A percentile compares a stretch with the other conserved stretches of the same genome.
Evolutionary conservation across 30 jellyfish, hydroid and myxozoan genomes (phyloP).

Genomic region (Aurelia coerulea): DNA sequence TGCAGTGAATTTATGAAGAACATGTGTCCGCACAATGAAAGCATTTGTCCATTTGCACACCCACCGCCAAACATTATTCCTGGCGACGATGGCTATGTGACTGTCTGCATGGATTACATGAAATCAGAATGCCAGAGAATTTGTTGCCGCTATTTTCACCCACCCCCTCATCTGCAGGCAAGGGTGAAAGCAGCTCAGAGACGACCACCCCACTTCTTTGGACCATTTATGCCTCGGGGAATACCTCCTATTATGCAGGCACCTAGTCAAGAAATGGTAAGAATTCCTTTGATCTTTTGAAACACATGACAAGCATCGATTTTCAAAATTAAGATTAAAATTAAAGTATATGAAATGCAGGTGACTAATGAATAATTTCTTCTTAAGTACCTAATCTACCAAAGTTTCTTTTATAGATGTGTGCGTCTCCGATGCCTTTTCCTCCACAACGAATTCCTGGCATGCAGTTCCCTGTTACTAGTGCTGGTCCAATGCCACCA

Average conservation of each 20-base stretch:
- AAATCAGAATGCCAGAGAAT: conserved; percentile 70
- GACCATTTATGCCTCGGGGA: conserved; percentile 16
- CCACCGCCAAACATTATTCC: conserved; percentile 61
- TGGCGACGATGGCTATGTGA: conserved; percentile 67
- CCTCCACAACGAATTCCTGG: too few species aligned
- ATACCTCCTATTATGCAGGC: conserved; percentile 33
- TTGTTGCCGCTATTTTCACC: conserved; percentile 72
- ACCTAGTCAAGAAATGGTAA: not conserved
- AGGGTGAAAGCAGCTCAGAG: conserved; percentile 74
- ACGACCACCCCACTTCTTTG: conserved; percentile 62
- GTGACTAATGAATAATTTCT: too few species aligned
- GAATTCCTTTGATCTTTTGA: too few species aligned
- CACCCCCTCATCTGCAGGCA: conserved; percentile 73
- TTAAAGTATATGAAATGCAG: too few species aligned
- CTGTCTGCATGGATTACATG: conserved; percentile 84
- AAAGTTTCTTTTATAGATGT: too few species aligned
- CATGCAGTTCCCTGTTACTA: conserved; percentile 39
- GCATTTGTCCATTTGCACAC: conserved; percentile 65
- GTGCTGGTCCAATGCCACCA: conserved; percentile 52
- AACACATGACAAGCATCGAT: too few species aligned
- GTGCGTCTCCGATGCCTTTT: too few species aligned
- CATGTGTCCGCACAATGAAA: conserved; percentile 48
- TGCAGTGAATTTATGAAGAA: conserved; percentile 71
- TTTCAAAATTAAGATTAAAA: too few species aligned
- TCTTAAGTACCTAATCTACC: too few species aligned